Percentiles rank a stretch among this genome's conserved stretches.
Evolutionary conservation across 2,113 vertebrate species (phyloP).

Genomic region (Tauraco erythrolophus): DNA sequence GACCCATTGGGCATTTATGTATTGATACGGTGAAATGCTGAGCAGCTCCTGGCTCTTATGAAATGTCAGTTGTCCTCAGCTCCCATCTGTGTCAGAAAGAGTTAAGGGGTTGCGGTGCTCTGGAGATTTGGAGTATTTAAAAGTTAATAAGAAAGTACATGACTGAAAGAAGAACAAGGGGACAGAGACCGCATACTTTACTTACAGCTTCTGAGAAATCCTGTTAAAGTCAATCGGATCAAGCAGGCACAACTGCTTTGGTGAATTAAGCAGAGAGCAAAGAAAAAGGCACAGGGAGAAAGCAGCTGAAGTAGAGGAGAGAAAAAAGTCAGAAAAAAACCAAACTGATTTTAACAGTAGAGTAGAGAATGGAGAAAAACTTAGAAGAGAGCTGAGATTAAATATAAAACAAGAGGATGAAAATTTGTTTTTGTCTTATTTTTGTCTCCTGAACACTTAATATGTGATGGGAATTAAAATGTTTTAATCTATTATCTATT

Average conservation of each 20-base stretch:
- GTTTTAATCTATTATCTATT: neutral
- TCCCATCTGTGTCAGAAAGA: neutral
- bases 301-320: neutral
- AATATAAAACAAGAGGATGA: neutral
- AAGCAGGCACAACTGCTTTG: constrained; percentile 13
- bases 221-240: constrained; percentile 50
- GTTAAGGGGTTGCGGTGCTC: neutral
- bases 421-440: neutral
- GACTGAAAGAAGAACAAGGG: neutral
- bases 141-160: constrained; percentile 12
- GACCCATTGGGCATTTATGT: neutral
- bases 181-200: constrained; percentile 4
- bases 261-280: constrained; percentile 18
- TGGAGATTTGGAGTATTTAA: constrained; percentile 24
- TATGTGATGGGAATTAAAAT: neutral
- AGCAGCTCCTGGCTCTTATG: neutral
- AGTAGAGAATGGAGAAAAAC: neutral
- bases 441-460: neutral
- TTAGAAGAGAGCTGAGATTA: neutral
- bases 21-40: neutral
- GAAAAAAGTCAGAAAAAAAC: neutral
- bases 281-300: neutral
- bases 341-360: neutral
- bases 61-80: neutral
- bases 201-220: constrained; percentile 25